Evolutionary conservation across 2,888 invertebrate species (phyloP).

Genomic region (Matsumyia berberina): DNA sequence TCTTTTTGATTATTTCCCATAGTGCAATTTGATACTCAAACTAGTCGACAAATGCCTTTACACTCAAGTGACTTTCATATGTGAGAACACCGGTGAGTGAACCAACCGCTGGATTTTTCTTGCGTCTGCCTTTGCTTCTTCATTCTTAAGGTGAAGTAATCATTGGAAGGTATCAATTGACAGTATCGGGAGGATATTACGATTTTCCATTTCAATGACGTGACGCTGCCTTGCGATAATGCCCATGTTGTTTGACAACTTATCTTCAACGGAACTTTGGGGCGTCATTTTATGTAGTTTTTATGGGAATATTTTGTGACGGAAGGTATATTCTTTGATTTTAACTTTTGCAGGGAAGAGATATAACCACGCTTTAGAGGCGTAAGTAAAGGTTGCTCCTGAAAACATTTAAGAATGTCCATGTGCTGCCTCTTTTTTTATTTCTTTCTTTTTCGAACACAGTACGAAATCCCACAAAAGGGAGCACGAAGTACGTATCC

Average conservation of each 20-base stretch:
- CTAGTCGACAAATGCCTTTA: slow-evolving; percentile 77
- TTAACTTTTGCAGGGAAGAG: too few relatives aligned
- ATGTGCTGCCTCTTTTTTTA: too few relatives aligned
- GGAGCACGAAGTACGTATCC: too few relatives aligned
- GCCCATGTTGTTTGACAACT: slow-evolving; percentile 42
- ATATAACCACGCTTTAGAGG: too few relatives aligned
- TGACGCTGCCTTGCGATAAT: slow-evolving; percentile 56
- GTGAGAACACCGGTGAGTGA: slow-evolving; percentile 75
- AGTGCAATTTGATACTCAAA: slow-evolving; percentile 67
- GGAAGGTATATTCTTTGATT: neutral
- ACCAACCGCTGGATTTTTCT: slow-evolving; percentile 74
- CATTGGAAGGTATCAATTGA: slow-evolving; percentile 72
- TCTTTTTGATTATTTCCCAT: slow-evolving; percentile 68
- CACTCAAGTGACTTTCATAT: slow-evolving; percentile 75
- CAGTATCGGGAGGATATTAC: slow-evolving; percentile 77
- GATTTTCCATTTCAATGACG: slow-evolving; percentile 76
- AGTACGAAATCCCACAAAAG: too few relatives aligned
- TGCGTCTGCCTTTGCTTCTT: slow-evolving; percentile 59
- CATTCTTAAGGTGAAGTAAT: slow-evolving; percentile 67
- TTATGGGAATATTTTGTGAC: slow-evolving; percentile 2
- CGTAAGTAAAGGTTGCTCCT: too few relatives aligned
- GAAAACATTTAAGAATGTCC: too few relatives aligned
- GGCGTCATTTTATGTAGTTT: neutral
- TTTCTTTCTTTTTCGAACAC: too few relatives aligned
- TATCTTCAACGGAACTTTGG: slow-evolving; percentile 34